Evolutionary conservation across 2,113 vertebrate genomes (phyloP).

Genomic region (Capra hircus): DNA sequence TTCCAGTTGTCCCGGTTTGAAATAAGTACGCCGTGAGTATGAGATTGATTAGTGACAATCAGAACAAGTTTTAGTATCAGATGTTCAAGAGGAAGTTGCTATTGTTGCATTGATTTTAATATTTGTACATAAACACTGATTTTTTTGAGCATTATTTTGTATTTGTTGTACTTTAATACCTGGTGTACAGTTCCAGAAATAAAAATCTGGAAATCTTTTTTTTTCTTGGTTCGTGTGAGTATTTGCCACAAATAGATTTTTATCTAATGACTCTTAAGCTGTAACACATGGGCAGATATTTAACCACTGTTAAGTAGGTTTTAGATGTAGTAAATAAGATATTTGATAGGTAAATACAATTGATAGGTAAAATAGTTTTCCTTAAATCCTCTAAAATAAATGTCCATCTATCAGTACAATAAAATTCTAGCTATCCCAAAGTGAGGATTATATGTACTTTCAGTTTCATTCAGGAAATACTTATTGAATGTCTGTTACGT

Average conservation of each 20-base stretch:
- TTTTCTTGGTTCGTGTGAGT: slow-evolving; percentile 74
- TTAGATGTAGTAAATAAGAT: background rate
- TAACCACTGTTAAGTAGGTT: background rate
- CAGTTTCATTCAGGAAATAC: slow-evolving; percentile 3
- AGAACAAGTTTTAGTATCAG: slow-evolving; percentile 91
- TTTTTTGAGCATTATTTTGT: slow-evolving; percentile 99
- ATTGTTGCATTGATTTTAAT: slow-evolving; percentile 94
- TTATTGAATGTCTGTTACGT: background rate
- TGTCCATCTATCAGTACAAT: background rate
- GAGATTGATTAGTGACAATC: slow-evolving; percentile 94
- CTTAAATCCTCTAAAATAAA: background rate
- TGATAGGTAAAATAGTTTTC: background rate
- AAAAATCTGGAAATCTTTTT: slow-evolving; percentile 96
- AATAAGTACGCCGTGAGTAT: slow-evolving; percentile 75
- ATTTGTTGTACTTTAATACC: slow-evolving; percentile 99
- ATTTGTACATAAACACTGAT: slow-evolving; percentile 99
- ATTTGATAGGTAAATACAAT: background rate
- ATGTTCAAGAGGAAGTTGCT: slow-evolving; percentile 94
- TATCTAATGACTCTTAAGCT: background rate
- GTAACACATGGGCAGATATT: background rate
- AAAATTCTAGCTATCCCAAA: background rate
- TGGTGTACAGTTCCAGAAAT: slow-evolving; percentile 99
- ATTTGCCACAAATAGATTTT: slow-evolving; percentile 26
- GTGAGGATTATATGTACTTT: background rate
- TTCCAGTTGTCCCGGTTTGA: slow-evolving; percentile 74